phyloP scores from a whole-genome alignment of 2,113 vertebrate species.

The Pteronura brasiliensis region DNA sequence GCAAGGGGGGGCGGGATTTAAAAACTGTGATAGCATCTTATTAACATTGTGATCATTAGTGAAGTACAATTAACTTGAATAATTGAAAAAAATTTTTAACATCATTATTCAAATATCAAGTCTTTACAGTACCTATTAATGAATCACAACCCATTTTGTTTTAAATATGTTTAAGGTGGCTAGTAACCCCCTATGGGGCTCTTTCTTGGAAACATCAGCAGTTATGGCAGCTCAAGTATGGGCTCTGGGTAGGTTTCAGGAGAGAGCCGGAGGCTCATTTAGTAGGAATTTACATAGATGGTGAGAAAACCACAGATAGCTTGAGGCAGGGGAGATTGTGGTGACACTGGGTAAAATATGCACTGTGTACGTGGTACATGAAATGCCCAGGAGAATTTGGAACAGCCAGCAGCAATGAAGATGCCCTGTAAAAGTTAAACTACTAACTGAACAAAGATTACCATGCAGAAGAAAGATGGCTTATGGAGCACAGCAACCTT shows the following conservation, averaged over 20 bases:
- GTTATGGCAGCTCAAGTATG: neutral
- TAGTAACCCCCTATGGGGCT: neutral
- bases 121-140: neutral
- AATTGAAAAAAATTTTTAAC: neutral
- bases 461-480: neutral
- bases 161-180: neutral
- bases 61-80: neutral
- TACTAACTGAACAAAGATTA: neutral
- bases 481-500: neutral
- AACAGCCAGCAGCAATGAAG: neutral
- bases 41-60: neutral
- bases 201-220: neutral
- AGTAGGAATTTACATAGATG: neutral
- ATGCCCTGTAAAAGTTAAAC: neutral
- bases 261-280: neutral
- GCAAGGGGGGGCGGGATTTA: neutral
- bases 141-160: neutral
- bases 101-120: neutral
- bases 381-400: neutral
- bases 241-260: neutral
- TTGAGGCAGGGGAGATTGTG: neutral
- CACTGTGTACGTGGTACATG: neutral
- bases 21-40: neutral
- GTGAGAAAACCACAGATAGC: neutral
- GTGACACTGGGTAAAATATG: neutral